These are phyloP conservation scores for Neoscelio sp. DNA, from an alignment of 2,888 invertebrate species.

Conservation along the genomic window DNA sequence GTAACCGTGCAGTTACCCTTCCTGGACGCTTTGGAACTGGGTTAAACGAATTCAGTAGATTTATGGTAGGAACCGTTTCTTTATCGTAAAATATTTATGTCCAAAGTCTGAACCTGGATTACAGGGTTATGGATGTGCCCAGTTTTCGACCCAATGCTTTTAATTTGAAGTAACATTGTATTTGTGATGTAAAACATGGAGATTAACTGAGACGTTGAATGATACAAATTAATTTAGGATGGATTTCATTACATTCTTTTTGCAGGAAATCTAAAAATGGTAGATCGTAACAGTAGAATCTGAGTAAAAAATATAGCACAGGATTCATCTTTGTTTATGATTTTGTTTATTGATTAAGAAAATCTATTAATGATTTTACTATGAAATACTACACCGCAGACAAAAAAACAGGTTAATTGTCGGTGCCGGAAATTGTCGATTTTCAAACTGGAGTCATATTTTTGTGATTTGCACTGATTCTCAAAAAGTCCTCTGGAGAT, in stretches of 20 bases:
- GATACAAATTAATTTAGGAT: conserved; percentile 32
- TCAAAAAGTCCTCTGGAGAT: no score
- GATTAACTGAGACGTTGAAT: conserved; percentile 29
- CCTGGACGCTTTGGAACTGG: conserved; percentile 32
- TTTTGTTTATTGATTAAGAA: no score
- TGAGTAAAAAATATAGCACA: no score
- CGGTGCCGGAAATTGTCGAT: no score
- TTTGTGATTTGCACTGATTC: no score
- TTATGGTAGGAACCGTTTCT: conserved; percentile 40
- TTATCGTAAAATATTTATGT: conserved; percentile 54
- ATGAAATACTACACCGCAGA: no score
- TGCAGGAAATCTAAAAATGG: not conserved
- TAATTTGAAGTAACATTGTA: conserved; percentile 44
- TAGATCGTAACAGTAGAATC: no score
- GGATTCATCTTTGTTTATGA: no score
- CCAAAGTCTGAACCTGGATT: conserved; percentile 41
- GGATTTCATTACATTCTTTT: conserved; percentile 32
- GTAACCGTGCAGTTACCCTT: conserved; percentile 16
- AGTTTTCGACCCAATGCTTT: conserved; percentile 34
- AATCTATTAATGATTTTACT: no score
- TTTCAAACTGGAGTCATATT: no score
- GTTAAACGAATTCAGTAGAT: conserved; percentile 51
- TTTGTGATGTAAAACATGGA: not conserved
- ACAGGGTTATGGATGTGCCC: conserved; percentile 22
- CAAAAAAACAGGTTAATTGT: no score